A percentile compares a stretch with the other conserved stretches of the same genome.
Conservation (phyloP, 2,888 invertebrate genomes). For the Hedychridium roseum region DNA sequence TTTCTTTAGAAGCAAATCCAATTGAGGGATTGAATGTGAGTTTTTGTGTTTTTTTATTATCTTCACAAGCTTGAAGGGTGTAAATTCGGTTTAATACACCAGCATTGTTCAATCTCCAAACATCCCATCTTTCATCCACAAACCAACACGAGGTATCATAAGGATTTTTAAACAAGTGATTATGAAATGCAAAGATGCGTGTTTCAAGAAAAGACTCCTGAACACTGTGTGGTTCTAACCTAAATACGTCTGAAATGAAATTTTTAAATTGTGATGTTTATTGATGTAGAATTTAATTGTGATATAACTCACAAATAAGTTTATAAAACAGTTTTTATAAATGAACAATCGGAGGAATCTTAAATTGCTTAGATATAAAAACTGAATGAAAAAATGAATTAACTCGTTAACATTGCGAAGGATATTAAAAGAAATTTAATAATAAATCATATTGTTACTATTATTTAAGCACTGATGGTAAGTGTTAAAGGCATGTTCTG, state of each 20-base stretch:
- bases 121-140: constrained; percentile 42
- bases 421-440: constrained; percentile 1
- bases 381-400: not conserved
- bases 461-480: too few species aligned
- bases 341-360: not conserved
- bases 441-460: constrained; percentile 10
- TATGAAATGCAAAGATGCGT: constrained; percentile 57
- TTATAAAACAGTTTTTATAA: not conserved
- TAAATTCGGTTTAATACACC: constrained; percentile 33
- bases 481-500: too few species aligned
- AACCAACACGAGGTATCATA: constrained; percentile 56
- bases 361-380: not conserved
- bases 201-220: constrained; percentile 58
- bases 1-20: constrained; percentile 46
- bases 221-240: constrained; percentile 43
- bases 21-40: constrained; percentile 53
- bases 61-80: constrained; percentile 18
- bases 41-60: constrained; percentile 13
- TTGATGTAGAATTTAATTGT: not conserved
- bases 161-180: constrained; percentile 56
- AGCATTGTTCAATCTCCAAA: constrained; percentile 46
- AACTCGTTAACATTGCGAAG: not conserved
- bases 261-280: constrained; percentile 2
- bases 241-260: constrained; percentile 46
- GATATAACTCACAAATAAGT: constrained; percentile 13